These are phyloP conservation scores for Tychaedon coryphoeus DNA, from an alignment of 2,113 vertebrate species.

Conservation along the genomic window DNA sequence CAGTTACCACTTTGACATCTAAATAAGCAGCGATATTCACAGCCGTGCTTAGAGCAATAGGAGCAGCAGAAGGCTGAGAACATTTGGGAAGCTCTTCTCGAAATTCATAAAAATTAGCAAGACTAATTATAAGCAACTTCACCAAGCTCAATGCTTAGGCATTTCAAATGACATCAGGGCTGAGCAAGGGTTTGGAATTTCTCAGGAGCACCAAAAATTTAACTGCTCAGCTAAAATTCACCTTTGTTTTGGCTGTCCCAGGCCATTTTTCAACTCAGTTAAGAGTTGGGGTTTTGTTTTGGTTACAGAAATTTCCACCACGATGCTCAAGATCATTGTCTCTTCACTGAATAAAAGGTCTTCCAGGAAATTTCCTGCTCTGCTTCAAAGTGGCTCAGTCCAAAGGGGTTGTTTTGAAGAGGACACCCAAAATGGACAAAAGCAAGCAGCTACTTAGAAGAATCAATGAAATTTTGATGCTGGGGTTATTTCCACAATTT, in stretches of 20 bases:
- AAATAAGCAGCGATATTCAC: background rate
- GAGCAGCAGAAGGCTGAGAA: conserved; percentile 51
- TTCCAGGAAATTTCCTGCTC: background rate
- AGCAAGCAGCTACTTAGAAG: background rate
- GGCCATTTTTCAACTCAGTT: background rate
- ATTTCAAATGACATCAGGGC: background rate
- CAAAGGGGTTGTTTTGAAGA: background rate
- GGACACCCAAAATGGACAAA: rapidly evolving
- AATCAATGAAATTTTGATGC: background rate
- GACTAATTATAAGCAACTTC: conserved; percentile 37
- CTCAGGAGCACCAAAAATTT: background rate
- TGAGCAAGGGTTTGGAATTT: background rate
- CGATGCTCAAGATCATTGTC: rapidly evolving
- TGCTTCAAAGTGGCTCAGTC: rapidly evolving
- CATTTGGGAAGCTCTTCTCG: background rate
- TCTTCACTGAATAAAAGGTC: background rate
- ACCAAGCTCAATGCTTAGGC: background rate
- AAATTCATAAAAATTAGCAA: conserved; percentile 46
- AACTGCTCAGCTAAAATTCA: background rate
- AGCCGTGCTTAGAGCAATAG: background rate
- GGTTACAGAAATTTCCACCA: background rate
- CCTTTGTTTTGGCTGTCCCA: no score
- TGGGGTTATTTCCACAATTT: background rate
- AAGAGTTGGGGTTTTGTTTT: background rate
- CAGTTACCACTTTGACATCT: conserved; percentile 23